Evolutionary conservation across 2,888 invertebrate genomes (phyloP).

Genomic region (Scaptomyza caliginosa): DNA sequence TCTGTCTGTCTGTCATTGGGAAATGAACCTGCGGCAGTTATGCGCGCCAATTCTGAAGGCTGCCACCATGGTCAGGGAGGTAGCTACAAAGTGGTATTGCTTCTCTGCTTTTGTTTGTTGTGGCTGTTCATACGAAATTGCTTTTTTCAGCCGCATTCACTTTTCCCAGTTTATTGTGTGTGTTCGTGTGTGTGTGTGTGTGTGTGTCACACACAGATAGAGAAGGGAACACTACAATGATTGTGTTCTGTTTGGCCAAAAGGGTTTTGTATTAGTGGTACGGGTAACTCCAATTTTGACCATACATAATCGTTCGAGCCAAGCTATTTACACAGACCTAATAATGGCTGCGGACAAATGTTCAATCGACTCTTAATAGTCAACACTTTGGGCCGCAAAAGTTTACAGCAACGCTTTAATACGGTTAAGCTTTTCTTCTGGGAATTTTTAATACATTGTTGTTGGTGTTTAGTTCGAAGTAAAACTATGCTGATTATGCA

Average conservation of each 20-base stretch:
- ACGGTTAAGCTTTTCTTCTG: too few relatives aligned
- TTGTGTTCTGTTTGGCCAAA: conserved; percentile 23
- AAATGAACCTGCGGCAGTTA: conserved; percentile 69
- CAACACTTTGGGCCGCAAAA: not conserved
- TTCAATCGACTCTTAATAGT: not conserved
- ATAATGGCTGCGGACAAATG: not conserved
- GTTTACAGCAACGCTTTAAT: too few relatives aligned
- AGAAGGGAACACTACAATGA: not conserved
- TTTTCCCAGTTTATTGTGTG: conserved; percentile 34
- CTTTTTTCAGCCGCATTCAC: conserved; percentile 49
- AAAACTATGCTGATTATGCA: not conserved
- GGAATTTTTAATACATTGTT: too few relatives aligned
- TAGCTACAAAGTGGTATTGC: conserved; percentile 2
- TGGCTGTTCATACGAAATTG: conserved; percentile 74
- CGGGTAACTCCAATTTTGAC: conserved; percentile 31
- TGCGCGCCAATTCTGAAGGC: conserved; percentile 36
- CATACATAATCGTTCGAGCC: conserved; percentile 24
- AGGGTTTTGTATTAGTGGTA: not conserved
- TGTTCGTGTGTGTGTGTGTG: too few relatives aligned
- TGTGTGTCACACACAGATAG: not conserved
- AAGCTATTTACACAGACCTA: conserved; percentile 19
- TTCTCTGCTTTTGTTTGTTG: conserved; percentile 67
- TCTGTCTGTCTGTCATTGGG: conserved; percentile 52
- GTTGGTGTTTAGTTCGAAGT: too few relatives aligned
- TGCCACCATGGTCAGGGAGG: too few relatives aligned